Evolutionary conservation across 1,140 invertebrate genomes (phyloP).

Genomic region (Ceratosolen solmsi): DNA sequence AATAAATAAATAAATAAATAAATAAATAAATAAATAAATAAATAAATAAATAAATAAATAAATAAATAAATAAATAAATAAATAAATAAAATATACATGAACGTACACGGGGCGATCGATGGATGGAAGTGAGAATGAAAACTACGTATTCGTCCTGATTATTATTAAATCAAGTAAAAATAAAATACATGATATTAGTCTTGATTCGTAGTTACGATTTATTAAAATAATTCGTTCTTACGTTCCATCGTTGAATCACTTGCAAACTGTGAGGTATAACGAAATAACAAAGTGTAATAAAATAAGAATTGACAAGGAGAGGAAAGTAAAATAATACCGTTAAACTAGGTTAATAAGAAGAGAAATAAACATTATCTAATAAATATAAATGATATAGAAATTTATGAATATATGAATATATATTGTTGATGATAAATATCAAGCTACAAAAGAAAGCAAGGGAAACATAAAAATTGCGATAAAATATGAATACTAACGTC

Average conservation of each 20-base stretch:
- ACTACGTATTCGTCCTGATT: background rate
- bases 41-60: too few relatives aligned
- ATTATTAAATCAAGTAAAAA: conserved; percentile 9
- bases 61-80: conserved; percentile 52
- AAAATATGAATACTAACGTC: conserved; percentile 63
- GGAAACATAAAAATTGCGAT: background rate
- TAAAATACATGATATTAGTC: background rate
- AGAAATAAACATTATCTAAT: conserved; percentile 63
- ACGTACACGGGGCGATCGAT: conserved; percentile 21
- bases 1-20: too few relatives aligned
- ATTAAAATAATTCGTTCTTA: background rate
- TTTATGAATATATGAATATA: conserved; percentile 43
- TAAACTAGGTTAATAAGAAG: conserved; percentile 64
- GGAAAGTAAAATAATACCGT: conserved; percentile 35
- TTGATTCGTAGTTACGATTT: background rate
- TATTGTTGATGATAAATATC: conserved; percentile 51
- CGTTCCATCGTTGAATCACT: background rate
- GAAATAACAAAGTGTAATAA: background rate
- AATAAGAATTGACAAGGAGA: background rate
- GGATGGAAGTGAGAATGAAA: background rate
- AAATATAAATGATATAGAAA: conserved; percentile 54
- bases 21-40: too few relatives aligned
- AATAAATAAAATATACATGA: conserved; percentile 46
- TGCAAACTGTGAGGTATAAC: background rate
- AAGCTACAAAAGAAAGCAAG: background rate